A percentile compares a stretch with the other conserved stretches of the same genome.
These are phyloP conservation scores for Paralvinella palmiformis DNA, from an alignment of 1,140 invertebrate species.

Conservation along the genomic window DNA sequence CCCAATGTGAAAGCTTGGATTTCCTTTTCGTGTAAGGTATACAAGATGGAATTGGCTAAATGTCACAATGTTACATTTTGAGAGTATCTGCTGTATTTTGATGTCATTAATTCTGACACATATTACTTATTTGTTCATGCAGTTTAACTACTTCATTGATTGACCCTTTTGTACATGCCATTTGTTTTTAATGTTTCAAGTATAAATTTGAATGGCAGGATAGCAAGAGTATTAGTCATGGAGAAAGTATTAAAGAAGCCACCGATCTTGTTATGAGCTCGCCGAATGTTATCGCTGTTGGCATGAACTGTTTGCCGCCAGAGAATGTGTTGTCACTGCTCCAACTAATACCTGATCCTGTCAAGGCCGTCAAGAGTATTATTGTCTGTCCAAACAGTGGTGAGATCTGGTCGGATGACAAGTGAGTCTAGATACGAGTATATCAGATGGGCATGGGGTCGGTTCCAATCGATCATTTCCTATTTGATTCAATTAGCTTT, in stretches of 20 bases:
- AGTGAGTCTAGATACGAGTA: slow-evolving; percentile 8
- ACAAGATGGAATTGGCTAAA: no score
- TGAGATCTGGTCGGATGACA: slow-evolving; percentile 57
- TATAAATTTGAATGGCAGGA: slow-evolving; percentile 25
- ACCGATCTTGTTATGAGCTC: slow-evolving; percentile 55
- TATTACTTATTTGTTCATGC: no score
- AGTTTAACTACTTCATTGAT: not conserved
- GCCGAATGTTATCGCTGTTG: slow-evolving; percentile 69
- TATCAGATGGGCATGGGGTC: not conserved
- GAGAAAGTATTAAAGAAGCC: slow-evolving; percentile 64
- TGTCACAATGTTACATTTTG: no score
- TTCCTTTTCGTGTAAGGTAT: slow-evolving; percentile 65
- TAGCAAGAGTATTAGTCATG: slow-evolving; percentile 47
- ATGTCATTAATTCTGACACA: no score
- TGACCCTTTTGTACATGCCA: no score
- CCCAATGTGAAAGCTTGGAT: slow-evolving; percentile 71
- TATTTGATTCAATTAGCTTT: no score
- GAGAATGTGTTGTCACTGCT: slow-evolving; percentile 57
- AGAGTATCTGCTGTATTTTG: no score
- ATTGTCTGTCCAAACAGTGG: slow-evolving; percentile 71
- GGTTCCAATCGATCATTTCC: not conserved
- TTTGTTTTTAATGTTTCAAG: no score
- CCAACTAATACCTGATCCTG: slow-evolving; percentile 46
- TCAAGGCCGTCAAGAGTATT: slow-evolving; percentile 44
- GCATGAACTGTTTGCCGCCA: slow-evolving; percentile 78